Conservation (phyloP, 2,797 vertebrate genomes). For the Mergus octosetaceus region DNA sequence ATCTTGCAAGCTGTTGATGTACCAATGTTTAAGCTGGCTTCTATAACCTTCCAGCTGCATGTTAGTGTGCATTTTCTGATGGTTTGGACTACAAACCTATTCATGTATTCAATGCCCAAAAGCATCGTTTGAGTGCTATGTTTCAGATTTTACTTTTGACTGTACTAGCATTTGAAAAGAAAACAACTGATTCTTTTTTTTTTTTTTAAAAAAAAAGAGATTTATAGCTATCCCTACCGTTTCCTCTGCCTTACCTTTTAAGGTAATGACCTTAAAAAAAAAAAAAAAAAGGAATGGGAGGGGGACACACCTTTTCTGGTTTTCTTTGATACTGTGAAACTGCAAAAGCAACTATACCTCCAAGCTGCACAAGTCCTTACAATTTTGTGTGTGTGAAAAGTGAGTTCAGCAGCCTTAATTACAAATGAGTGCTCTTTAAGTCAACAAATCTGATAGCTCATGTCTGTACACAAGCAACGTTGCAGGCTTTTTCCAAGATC, state of each 20-base stretch:
- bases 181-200: neutral
- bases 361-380: neutral
- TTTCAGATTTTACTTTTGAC: neutral
- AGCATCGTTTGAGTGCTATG: neutral
- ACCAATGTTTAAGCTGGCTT: neutral
- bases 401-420: neutral
- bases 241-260: neutral
- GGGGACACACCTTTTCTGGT: neutral
- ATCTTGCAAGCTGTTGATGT: neutral
- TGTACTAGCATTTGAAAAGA: neutral
- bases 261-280: too few relatives aligned
- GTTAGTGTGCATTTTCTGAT: neutral
- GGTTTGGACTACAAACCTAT: neutral
- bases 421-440: neutral
- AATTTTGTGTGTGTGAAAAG: neutral
- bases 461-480: neutral
- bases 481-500: neutral
- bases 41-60: neutral
- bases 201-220: neutral
- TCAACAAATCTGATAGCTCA: neutral
- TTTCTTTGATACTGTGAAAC: neutral
- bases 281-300: too few relatives aligned
- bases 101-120: neutral
- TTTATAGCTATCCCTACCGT: neutral
- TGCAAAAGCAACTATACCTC: neutral